Base-by-base conservation (phyloP, 2,888 invertebrate genomes). In the Lasioglossum oenotherae region DNA sequence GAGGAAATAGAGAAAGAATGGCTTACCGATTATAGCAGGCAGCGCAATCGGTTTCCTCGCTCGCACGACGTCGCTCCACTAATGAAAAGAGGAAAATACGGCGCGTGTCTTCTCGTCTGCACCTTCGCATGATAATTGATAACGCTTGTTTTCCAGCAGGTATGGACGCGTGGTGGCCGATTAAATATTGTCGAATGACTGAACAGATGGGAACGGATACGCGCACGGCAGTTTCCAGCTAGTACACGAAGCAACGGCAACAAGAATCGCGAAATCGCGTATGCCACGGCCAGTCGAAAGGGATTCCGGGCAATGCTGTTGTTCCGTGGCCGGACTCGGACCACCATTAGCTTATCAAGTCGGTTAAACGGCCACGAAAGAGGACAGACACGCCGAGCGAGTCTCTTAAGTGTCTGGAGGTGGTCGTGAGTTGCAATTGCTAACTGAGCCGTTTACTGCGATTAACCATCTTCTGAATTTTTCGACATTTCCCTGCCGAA, bases 311-410 rank as follows among this genome's bases (percentile, higher is more conserved):
- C 78, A 46, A 78, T 74, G 79, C 81, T 81, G 85, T 81, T 84
- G 84, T 82, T 67, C 82, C 77, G 77, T 82, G 75, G 60, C 78
- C 80, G 73, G 80, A n/a, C 78, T 71, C 64, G 38, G 74, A 31
- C 72, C 80, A 87, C 85, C 84, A 91, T 91, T 91, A 90, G 79
- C 88, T 90, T 85, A 91, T 92, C 87, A 88, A 88, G 88, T 89
- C 82, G 53, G 76, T 91, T 89, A 86, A 91, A 83, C 81, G 85
- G 81, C 81, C 82, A 82, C 87, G 79, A 91, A 92, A 90, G 86
- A 86, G 84, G 82, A 46, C 69, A 73, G 67, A 78, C 74, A 57
- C 74, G 69, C 74, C 78, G 49, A 75, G 71, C 81, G 77, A 69
- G 67, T 31, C 69, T 35, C 81, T 72, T 84, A 87, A 85, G 79